These are phyloP conservation scores for Hyperoplus immaculatus DNA, from an alignment of 2,797 vertebrate species.

Conservation along the genomic window DNA sequence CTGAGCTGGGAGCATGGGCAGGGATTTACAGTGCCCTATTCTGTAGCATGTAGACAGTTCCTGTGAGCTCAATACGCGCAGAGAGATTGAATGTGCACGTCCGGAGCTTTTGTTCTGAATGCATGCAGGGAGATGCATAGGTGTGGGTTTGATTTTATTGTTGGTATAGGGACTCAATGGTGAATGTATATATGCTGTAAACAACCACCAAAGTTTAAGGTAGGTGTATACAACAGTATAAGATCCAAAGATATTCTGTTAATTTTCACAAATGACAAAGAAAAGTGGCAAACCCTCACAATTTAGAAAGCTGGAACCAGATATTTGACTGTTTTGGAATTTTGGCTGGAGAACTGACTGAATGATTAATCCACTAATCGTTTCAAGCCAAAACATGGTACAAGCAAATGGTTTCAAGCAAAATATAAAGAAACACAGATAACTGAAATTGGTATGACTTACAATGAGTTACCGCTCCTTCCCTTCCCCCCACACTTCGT, in stretches of 20 bases:
- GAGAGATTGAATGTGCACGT: conserved; percentile 49
- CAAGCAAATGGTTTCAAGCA: not conserved
- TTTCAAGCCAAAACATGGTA: not conserved
- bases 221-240: not conserved
- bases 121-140: conserved; percentile 18
- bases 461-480: not conserved
- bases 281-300: not conserved
- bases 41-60: conserved; percentile 64
- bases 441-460: not conserved
- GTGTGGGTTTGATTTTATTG: conserved; percentile 33
- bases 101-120: conserved; percentile 19
- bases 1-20: conserved; percentile 44
- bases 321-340: not conserved
- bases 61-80: conserved; percentile 65
- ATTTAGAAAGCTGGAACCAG: not conserved
- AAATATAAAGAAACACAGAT: not conserved
- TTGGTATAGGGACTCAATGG: not conserved
- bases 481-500: too few species aligned
- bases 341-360: not conserved
- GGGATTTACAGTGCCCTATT: conserved; percentile 66
- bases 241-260: not conserved
- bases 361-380: not conserved
- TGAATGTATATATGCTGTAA: not conserved
- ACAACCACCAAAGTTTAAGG: not conserved
- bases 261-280: not conserved